Conservation (phyloP, 2,113 vertebrate species). For the Aramus guarauna region DNA sequence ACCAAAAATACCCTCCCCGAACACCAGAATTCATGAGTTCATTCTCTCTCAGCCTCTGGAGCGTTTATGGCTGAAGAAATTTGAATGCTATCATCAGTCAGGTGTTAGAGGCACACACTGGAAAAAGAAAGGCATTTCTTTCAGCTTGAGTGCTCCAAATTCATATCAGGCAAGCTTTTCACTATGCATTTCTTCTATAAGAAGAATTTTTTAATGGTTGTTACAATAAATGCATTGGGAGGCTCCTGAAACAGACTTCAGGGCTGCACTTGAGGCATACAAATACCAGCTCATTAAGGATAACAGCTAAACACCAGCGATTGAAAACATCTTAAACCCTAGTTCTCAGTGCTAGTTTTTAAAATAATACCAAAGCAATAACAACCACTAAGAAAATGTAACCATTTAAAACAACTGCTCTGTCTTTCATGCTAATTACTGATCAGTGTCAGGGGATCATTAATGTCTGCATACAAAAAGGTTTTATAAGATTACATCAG, state of each 20-base stretch:
- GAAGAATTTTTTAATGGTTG: background rate
- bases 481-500: background rate
- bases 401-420: background rate
- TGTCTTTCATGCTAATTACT: background rate
- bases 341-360: background rate
- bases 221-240: background rate
- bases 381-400: background rate
- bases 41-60: background rate
- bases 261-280: background rate
- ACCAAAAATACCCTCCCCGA: background rate
- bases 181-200: background rate
- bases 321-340: background rate
- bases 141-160: background rate
- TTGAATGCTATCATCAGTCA: background rate
- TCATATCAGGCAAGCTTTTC: background rate
- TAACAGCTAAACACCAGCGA: background rate
- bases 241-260: background rate
- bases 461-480: background rate
- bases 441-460: background rate
- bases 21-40: background rate
- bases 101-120: background rate
- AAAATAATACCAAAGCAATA: background rate
- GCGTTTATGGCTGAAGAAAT: background rate
- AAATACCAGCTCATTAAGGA: background rate
- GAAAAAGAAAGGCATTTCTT: background rate